These are phyloP conservation scores for Heliothis virescens DNA, from an alignment of 1,140 invertebrate species.

Conservation along the genomic window DNA sequence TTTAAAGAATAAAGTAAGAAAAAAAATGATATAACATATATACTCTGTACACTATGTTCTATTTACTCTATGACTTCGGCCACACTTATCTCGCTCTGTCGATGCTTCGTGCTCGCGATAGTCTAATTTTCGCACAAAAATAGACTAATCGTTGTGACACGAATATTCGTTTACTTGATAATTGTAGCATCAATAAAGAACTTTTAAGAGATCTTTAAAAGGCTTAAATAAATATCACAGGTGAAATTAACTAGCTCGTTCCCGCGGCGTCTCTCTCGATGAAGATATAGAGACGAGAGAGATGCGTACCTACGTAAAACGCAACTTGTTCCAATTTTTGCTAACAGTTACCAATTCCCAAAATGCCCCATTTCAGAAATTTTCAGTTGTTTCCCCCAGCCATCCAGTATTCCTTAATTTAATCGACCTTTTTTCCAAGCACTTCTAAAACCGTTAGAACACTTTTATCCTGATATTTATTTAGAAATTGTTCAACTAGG, in stretches of 20 bases:
- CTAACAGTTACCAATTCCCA: no score
- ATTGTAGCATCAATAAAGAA: neutral
- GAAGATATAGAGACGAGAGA: no score
- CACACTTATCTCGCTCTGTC: conserved; percentile 3
- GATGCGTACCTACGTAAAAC: no score
- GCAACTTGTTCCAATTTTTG: no score
- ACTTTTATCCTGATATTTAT: no score
- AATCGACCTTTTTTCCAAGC: no score
- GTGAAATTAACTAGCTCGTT: neutral
- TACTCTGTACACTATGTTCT: neutral
- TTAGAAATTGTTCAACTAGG: neutral
- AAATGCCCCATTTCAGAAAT: no score
- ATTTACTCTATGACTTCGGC: neutral
- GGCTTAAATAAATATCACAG: neutral
- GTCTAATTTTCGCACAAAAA: neutral
- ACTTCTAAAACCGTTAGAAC: no score
- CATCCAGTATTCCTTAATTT: no score
- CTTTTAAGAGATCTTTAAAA: neutral
- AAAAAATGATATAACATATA: conserved; percentile 4
- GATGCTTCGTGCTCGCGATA: neutral
- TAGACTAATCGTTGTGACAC: neutral
- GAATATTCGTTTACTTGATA: neutral
- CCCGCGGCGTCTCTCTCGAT: no score
- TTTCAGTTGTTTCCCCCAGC: no score
- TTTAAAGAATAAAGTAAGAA: neutral